Base-by-base conservation (phyloP, 2,888 invertebrate species). In the Julus scandinavius region DNA sequence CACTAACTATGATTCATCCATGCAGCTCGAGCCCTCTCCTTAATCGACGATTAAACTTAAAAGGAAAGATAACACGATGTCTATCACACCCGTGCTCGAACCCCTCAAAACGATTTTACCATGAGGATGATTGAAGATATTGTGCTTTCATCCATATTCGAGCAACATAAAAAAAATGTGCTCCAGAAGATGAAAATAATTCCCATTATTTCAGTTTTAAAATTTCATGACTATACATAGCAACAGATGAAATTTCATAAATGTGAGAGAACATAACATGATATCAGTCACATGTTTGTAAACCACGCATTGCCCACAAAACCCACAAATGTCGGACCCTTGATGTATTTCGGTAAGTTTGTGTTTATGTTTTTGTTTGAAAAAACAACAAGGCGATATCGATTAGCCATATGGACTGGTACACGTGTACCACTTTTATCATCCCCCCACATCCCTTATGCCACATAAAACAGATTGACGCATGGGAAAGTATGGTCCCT, bases 321-420 rank as follows among this genome's bases (percentile, higher is more conserved):
- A 45, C 5, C 54, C 54, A 63, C 5, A 45, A 45, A 45, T 45
- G 45, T 54, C 54, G 54, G n/a, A 72, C 72, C 20, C 20, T 6
- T 20, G 20, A 29, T 72, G 45, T 45, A 29, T 72, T 72, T 72
- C 29, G 72, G 72, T 6, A 2, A 29, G 29, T 72, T 72, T 72
- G 3, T 72, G 72, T 72, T 72, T 72, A 20, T 72, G 72, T 72
- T 63, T n/a, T 20, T 72, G 72, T 72, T 29, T 72, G 72, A 72
- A 72, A 72, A 72, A 72, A 72, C 72, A 72, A 72, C 72, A 29
- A 72, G 72, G 72, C 63, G 72, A 72, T 72, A 72, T 72, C 72
- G 72, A 72, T 72, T 72, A 72, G 72, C 72, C 72, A 72, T 72
- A 72, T 72, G 72, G 72, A n/a, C 72, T 72, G 72, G 72, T 72